These are phyloP conservation scores for Bambusicola thoracicus DNA, from an alignment of 2,113 vertebrate genomes.

Conservation along the genomic window DNA sequence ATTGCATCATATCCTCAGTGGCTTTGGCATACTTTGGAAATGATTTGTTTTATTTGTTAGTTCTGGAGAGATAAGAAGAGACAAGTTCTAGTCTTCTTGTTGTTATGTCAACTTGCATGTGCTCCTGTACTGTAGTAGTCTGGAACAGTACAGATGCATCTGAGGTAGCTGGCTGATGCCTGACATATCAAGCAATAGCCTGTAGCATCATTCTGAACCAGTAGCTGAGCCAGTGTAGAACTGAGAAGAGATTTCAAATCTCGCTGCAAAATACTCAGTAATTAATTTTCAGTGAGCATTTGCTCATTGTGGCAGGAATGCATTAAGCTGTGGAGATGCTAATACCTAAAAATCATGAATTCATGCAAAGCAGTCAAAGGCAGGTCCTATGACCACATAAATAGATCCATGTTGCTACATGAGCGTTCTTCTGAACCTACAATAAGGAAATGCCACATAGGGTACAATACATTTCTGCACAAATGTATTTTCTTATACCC, in stretches of 20 bases:
- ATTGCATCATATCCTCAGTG: background rate
- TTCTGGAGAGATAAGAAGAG: background rate
- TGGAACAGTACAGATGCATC: background rate
- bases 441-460: background rate
- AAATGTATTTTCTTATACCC: background rate
- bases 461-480: background rate
- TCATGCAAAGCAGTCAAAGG: background rate
- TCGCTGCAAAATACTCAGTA: constrained; percentile 9
- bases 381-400: background rate
- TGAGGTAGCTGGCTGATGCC: background rate
- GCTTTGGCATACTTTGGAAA: background rate
- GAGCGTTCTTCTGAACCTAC: background rate
- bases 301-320: background rate
- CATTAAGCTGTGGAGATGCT: background rate
- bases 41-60: background rate
- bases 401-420: background rate
- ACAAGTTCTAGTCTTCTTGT: background rate
- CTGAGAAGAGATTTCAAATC: background rate
- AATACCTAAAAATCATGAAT: background rate
- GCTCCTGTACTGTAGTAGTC: background rate
- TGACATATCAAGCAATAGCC: background rate
- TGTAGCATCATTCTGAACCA: background rate
- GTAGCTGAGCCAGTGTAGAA: background rate
- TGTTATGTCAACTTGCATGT: background rate
- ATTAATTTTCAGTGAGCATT: background rate